phyloP scores from a whole-genome alignment of 2,113 vertebrate species.

The Anoplopoma fimbria region DNA sequence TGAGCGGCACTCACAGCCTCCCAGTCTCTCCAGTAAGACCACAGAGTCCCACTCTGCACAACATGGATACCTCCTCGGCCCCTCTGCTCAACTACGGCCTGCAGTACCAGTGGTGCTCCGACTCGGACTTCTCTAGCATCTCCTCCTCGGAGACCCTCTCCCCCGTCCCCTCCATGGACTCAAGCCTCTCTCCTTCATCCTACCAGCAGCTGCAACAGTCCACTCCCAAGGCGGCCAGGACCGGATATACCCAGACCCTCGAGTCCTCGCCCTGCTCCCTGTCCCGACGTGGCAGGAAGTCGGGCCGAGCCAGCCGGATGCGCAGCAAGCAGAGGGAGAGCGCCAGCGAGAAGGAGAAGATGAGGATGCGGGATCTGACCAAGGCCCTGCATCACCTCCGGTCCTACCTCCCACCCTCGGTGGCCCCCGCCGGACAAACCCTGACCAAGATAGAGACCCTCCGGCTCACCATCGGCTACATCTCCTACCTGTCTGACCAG shows the following conservation, averaged over 20 bases:
- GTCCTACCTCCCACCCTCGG: conserved; percentile 85
- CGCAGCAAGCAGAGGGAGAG: conserved; percentile 86
- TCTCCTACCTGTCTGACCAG: conserved; percentile 84
- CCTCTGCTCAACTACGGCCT: conserved; percentile 67
- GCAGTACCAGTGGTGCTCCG: conserved; percentile 83
- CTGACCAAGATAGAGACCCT: conserved; percentile 88
- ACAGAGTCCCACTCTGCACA: conserved; percentile 48
- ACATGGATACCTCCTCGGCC: conserved; percentile 79
- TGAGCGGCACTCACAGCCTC: conserved; percentile 64
- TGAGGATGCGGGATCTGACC: conserved; percentile 87
- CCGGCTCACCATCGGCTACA: conserved; percentile 86
- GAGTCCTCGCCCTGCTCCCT: conserved; percentile 34
- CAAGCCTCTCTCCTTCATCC: conserved; percentile 75
- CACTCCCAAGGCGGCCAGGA: conserved; percentile 38
- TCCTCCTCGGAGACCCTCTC: conserved; percentile 83
- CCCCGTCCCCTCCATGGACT: conserved; percentile 79
- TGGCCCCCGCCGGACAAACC: conserved; percentile 83
- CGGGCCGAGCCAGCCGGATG: conserved; percentile 66
- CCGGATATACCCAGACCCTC: conserved; percentile 22
- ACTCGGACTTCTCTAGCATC: conserved; percentile 82
- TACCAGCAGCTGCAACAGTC: conserved; percentile 65
- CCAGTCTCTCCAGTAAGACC: conserved; percentile 53
- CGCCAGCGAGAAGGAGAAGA: conserved; percentile 88
- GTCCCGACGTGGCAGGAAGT: conserved; percentile 48
- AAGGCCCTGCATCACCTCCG: conserved; percentile 86